Evolutionary conservation across 1,140 invertebrate genomes (phyloP).

Genomic region (Brachionus plicatilis): DNA sequence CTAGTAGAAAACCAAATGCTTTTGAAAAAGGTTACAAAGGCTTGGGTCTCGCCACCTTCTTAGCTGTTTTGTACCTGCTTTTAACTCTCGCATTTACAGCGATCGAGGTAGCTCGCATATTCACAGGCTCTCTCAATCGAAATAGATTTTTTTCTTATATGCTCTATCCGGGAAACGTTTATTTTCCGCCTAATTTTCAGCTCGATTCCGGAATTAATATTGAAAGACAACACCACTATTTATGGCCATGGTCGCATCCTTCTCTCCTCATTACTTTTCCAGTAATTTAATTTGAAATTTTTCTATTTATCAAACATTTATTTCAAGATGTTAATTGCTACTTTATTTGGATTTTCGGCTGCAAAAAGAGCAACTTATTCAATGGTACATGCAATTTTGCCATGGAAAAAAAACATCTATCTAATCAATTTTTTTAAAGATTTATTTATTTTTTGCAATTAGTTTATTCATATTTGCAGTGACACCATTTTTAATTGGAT

Average conservation of each 20-base stretch:
- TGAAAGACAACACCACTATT: conserved; percentile 13
- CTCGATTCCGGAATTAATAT: neutral
- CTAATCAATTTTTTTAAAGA: neutral
- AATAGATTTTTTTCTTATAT: neutral
- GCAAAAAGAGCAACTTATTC: conserved; percentile 5
- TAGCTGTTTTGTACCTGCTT: neutral
- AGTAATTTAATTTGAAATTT: neutral
- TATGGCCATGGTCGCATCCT: conserved; percentile 29
- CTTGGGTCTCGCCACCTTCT: neutral
- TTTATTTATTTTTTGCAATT: conserved; percentile 12
- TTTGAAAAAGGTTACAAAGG: neutral
- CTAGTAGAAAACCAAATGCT: neutral
- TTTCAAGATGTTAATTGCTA: neutral
- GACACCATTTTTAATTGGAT: neutral
- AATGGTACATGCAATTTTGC: neutral
- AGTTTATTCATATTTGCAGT: neutral
- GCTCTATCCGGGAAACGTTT: conserved; percentile 21
- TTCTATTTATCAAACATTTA: neutral
- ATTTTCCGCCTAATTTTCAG: conserved; percentile 5
- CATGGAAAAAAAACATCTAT: neutral
- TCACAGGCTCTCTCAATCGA: neutral
- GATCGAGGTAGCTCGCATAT: neutral
- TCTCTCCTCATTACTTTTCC: neutral
- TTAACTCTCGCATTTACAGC: neutral
- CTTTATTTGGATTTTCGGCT: neutral